These are phyloP conservation scores for Pungitius pungitius DNA, from an alignment of 2,113 vertebrate species.

Conservation along the genomic window DNA sequence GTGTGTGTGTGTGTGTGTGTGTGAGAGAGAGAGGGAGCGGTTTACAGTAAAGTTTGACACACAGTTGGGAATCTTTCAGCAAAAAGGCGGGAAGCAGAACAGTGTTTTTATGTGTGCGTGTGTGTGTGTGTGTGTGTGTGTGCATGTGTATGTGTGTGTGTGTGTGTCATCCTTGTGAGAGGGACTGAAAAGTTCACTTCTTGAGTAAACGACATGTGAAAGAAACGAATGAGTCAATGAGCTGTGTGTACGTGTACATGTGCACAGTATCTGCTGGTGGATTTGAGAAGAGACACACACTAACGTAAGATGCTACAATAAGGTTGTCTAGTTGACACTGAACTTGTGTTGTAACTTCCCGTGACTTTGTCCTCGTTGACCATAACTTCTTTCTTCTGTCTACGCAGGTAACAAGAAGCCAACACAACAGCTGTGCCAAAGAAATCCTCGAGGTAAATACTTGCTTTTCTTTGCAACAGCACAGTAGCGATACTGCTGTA, in stretches of 20 bases:
- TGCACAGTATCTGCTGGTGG: slow-evolving; percentile 6
- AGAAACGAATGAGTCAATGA: background rate
- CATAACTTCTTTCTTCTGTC: slow-evolving; percentile 47
- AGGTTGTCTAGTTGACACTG: background rate
- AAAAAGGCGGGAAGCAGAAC: slow-evolving; percentile 50
- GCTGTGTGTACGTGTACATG: background rate
- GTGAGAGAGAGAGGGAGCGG: background rate
- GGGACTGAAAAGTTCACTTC: slow-evolving; percentile 4
- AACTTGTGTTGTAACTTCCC: slow-evolving; percentile 15
- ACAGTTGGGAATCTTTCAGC: slow-evolving; percentile 19
- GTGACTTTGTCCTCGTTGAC: slow-evolving; percentile 14
- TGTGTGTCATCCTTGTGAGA: slow-evolving; percentile 8
- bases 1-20: background rate
- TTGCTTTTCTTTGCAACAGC: background rate
- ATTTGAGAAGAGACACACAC: slow-evolving; percentile 19
- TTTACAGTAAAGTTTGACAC: slow-evolving; percentile 42
- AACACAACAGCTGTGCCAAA: slow-evolving; percentile 86
- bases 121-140: slow-evolving; percentile 7
- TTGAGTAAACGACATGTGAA: background rate
- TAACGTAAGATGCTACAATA: background rate
- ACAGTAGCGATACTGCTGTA: too few relatives aligned
- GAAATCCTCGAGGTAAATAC: slow-evolving; percentile 87
- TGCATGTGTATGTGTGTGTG: background rate
- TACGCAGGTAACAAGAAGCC: slow-evolving; percentile 84
- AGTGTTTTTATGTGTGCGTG: slow-evolving; percentile 4